Base-by-base conservation (phyloP, 2,888 invertebrate species). In the Volucella inflata region DNA sequence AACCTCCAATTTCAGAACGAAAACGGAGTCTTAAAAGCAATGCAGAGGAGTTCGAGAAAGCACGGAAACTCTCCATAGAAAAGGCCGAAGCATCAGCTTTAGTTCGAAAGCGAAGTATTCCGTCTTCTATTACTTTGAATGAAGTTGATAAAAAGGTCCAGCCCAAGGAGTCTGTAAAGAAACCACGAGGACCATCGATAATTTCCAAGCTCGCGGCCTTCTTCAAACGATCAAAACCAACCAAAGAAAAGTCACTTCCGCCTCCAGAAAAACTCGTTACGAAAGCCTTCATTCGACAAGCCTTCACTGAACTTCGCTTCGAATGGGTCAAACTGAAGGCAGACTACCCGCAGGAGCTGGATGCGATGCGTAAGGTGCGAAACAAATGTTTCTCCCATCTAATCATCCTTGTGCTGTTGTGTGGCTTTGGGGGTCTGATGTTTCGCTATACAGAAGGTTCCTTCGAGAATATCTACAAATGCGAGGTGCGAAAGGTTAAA, bases 381-480 rank as follows among this genome's bases (percentile, higher is more conserved):
- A 96, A 96, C 88, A 94, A 93, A 88, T 97, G 97, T 90, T 89
- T 95, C 71, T 93, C 94, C 55, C 94, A 96, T 88, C 90, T 96
- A 21, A 91, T 97, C n/a, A 88, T 96, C 36, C 92, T 96, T 48
- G 92, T 96, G 30, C 94, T 96, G 74, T 93, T 95, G 88, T 95
- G 96, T 89, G 97, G 97, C 4, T 92, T 96, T 62, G 97, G 97
- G 0, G 97, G 96, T 0, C 93, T 97, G 62, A 93, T 96, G 89
- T 97, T 97, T 89, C 95, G 96, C 87, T 95, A 95, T 87, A 95
- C 96, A 21, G 98, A 98, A 91, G 97, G 97, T 2, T 94, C 95
- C 1, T 96, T 97, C 88, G 98, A 98, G 90, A 94, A 96, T 83
- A 95, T 95, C 87, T 97, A 96, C 92, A 98, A 98, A 92, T 97